A percentile compares a stretch with the other conserved stretches of the same genome.
These are phyloP conservation scores for Triplophysa yarkandensis DNA, from an alignment of 2,797 vertebrate species.

Conservation along the genomic window DNA sequence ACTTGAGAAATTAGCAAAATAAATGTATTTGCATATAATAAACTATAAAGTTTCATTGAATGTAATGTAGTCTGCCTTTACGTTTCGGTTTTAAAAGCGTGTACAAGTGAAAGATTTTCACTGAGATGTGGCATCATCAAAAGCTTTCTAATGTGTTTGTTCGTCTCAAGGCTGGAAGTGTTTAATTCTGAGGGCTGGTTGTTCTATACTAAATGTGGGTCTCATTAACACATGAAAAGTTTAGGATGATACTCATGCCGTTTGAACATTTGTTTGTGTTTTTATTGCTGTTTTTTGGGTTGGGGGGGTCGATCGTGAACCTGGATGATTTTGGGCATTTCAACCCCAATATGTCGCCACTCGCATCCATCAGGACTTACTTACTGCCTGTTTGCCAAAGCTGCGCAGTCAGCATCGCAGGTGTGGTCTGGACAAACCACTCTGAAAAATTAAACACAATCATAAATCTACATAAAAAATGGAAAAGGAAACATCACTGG, in stretches of 20 bases:
- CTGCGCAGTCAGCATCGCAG: slow-evolving; percentile 57
- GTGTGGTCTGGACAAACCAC: slow-evolving; percentile 52
- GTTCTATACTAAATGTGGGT: slow-evolving; percentile 52
- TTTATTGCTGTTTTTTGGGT: slow-evolving; percentile 1
- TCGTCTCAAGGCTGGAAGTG: not conserved
- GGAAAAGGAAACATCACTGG: slow-evolving; percentile 39
- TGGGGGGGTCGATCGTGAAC: slow-evolving; percentile 42
- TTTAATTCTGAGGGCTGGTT: slow-evolving; percentile 30
- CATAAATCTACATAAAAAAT: slow-evolving; percentile 56
- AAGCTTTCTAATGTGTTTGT: slow-evolving; percentile 15
- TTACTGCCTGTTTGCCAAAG: slow-evolving; percentile 39
- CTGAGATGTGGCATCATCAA: slow-evolving; percentile 14
- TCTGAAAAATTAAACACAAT: slow-evolving; percentile 59
- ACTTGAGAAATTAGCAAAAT: too few relatives aligned
- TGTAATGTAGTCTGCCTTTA: slow-evolving; percentile 46
- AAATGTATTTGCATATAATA: slow-evolving; percentile 52
- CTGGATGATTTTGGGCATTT: slow-evolving; percentile 42
- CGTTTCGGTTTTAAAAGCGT: not conserved
- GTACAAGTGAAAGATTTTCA: not conserved
- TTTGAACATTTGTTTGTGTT: slow-evolving; percentile 49
- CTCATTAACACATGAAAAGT: slow-evolving; percentile 59
- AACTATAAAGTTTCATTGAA: slow-evolving; percentile 27
- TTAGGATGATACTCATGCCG: slow-evolving; percentile 54
- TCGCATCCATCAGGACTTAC: slow-evolving; percentile 32
- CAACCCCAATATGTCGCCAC: slow-evolving; percentile 34